Percentiles rank a stretch among this genome's conserved stretches.
These are phyloP conservation scores for Parochlus steinenii DNA, from an alignment of 2,888 invertebrate species.

Conservation along the genomic window DNA sequence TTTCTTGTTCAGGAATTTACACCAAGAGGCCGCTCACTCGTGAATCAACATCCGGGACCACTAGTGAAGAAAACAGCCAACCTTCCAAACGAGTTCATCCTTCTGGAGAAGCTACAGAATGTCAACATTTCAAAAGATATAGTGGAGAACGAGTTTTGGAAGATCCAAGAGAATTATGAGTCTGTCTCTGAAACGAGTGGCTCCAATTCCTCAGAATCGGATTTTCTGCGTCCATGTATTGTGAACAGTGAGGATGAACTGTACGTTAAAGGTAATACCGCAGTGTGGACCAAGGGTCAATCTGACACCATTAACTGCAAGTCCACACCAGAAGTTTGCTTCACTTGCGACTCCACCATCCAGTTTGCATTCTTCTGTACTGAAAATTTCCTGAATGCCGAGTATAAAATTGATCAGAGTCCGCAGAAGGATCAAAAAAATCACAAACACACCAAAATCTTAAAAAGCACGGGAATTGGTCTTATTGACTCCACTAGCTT, in stretches of 20 bases:
- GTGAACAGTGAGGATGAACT: slow-evolving; percentile 65
- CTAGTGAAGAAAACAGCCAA: slow-evolving; percentile 33
- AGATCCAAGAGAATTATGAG: slow-evolving; percentile 39
- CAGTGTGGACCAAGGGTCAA: slow-evolving; percentile 57
- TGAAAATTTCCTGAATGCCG: slow-evolving; percentile 38
- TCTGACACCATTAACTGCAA: slow-evolving; percentile 18
- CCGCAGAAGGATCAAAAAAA: slow-evolving; percentile 15
- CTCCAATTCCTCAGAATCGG: slow-evolving; percentile 13
- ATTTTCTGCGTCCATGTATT: slow-evolving; percentile 25
- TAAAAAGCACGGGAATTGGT: slow-evolving; percentile 45
- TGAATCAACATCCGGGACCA: slow-evolving; percentile 58
- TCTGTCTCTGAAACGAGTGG: slow-evolving; percentile 24
- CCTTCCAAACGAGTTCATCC: slow-evolving; percentile 41
- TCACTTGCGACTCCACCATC: slow-evolving; percentile 67
- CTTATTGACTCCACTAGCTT: slow-evolving; percentile 59
- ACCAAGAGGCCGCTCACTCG: slow-evolving; percentile 72
- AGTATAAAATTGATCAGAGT: slow-evolving; percentile 35
- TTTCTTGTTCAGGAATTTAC: slow-evolving; percentile 51
- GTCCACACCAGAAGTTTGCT: slow-evolving; percentile 35
- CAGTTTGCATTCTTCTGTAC: slow-evolving; percentile 65
- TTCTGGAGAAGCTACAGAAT: slow-evolving; percentile 56
- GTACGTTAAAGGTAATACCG: slow-evolving; percentile 69
- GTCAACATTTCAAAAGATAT: slow-evolving; percentile 52
- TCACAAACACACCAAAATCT: slow-evolving; percentile 2
- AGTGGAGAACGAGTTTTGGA: slow-evolving; percentile 35